Base-by-base conservation (phyloP, 1,140 invertebrate species). In the Maconellicoccus hirsutus region DNA sequence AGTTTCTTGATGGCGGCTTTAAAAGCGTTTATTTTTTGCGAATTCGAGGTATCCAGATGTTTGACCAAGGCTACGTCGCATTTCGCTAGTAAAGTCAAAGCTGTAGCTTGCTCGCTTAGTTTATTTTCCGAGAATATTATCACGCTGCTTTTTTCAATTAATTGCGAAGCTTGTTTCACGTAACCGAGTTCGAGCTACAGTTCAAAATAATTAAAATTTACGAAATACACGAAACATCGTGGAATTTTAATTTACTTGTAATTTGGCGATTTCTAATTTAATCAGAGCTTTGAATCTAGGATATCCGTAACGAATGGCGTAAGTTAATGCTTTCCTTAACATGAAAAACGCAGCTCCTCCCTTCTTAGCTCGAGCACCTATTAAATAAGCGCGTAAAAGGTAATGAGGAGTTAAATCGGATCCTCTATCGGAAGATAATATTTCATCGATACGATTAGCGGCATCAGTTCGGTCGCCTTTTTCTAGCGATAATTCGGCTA, bases 281-380 rank as follows among this genome's bases (percentile, higher is more conserved):
- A 66, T 66, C 10, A 66, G 16, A 22, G 61, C 61, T 16, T 26
- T 66, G 61, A 66, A 66, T 66, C 61, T 23, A 1, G 22, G 22
- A 66, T 66, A 66, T 10, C 61, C 61, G 25, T 66, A 66, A 66
- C 61, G 61, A 26, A 66, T 66, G 3, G 61, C 61, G 25, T 66
- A 66, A 26, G 61, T 66, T 3, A 66, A 22, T 23, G 61, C 61
- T 26, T 66, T 66, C 16, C 21, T 23, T 1, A 66, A 22, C 61
- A 66, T 66, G 16, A 66, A 66, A 23, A 66, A 66, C 4, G 61
- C 8, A 4, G 61, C 61, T 4, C 61, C 61, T 10, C 61, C 61
- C 2, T 10, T 25, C 19, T 66, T 66, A 8, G 25, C 61, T 10
- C 25, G 21, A 16, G 61, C 61, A 4, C 22, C 61, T 1, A 66